Conservation (phyloP, 2,113 vertebrate species). For the Colossoma macropomum region DNA sequence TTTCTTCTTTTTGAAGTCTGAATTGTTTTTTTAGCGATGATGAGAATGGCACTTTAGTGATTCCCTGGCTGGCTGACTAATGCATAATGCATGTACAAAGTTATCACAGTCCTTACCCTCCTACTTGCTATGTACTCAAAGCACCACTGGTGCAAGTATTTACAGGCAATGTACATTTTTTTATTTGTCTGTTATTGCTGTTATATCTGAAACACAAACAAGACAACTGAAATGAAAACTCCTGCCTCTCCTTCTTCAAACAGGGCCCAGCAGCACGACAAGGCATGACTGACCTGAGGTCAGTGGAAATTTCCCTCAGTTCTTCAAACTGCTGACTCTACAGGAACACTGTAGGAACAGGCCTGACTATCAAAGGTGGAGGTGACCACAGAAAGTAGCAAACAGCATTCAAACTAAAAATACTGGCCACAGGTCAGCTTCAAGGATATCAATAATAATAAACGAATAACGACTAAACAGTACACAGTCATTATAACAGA, state of each 20-base stretch:
- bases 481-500: conserved; percentile 31
- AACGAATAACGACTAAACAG: conserved; percentile 32
- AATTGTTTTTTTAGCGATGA: conserved; percentile 11
- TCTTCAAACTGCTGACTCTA: conserved; percentile 1
- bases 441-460: conserved; percentile 25
- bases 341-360: conserved; percentile 19
- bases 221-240: conserved; percentile 39
- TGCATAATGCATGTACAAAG: conserved; percentile 52
- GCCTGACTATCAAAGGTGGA: conserved; percentile 5
- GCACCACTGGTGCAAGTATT: conserved; percentile 62
- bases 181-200: conserved; percentile 46
- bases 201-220: conserved; percentile 37
- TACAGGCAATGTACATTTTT: conserved; percentile 63
- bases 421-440: conserved; percentile 54
- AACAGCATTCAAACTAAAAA: conserved; percentile 2
- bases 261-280: conserved; percentile 15
- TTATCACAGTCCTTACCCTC: conserved; percentile 42
- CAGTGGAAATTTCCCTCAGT: conserved; percentile 3
- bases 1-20: conserved; percentile 15
- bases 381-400: neutral
- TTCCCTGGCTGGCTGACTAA: conserved; percentile 61
- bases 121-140: conserved; percentile 41
- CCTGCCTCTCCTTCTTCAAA: conserved; percentile 20
- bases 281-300: conserved; percentile 31
- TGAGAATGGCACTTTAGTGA: conserved; percentile 66